A percentile compares a stretch with the other conserved stretches of the same genome.
These are phyloP conservation scores for Trichosurus vulpecula DNA, from an alignment of 2,797 vertebrate species.

Conservation along the genomic window DNA sequence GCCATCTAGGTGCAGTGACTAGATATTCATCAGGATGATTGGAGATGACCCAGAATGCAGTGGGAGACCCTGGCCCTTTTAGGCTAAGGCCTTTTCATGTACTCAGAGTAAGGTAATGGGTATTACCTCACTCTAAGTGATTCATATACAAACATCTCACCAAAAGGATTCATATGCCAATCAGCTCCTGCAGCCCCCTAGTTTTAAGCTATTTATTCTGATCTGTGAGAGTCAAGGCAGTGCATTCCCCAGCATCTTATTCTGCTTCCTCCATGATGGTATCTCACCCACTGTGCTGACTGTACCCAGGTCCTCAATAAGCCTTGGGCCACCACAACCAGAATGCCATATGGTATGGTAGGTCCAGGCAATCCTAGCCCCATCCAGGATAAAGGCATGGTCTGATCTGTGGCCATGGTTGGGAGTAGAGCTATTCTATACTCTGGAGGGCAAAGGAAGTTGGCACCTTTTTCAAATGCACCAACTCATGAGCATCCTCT, in stretches of 20 bases:
- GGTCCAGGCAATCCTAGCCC: too few relatives aligned
- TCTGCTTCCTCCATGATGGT: neutral
- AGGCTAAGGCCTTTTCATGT: too few relatives aligned
- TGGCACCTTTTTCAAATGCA: neutral
- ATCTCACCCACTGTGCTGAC: neutral
- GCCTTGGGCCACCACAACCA: neutral
- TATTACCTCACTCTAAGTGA: too few relatives aligned
- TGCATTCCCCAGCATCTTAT: neutral
- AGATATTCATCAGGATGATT: too few relatives aligned
- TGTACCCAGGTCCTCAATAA: neutral
- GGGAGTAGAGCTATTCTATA: neutral
- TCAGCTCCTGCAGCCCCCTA: neutral
- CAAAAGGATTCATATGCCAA: neutral
- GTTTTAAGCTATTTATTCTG: neutral
- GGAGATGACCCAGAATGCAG: too few relatives aligned
- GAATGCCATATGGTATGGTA: neutral
- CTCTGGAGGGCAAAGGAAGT: neutral
- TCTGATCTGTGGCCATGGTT: neutral
- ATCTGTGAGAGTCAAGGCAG: neutral
- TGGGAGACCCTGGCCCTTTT: too few relatives aligned
- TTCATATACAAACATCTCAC: neutral
- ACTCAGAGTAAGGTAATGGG: too few relatives aligned
- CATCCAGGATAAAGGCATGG: neutral
- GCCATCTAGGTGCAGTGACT: too few relatives aligned
- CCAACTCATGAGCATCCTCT: neutral